Percentiles rank a stretch among this genome's conserved stretches.
Conservation (phyloP, 2,888 invertebrate species). For the Drosophila hamatofila region DNA sequence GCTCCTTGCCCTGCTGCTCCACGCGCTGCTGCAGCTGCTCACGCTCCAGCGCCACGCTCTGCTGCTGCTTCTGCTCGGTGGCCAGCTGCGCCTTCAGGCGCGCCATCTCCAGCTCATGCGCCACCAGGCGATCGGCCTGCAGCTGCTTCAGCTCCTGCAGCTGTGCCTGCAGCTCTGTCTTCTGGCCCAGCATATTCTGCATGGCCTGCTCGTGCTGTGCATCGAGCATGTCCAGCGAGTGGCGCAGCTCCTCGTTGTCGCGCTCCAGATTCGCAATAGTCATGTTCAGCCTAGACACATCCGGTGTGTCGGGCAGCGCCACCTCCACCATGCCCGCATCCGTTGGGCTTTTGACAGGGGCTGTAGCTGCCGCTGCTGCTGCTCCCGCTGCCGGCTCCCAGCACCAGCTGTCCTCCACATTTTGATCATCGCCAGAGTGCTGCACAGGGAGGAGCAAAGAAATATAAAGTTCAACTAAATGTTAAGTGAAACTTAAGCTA, state of each 20-base stretch:
- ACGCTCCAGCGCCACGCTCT: slow-evolving; percentile 53
- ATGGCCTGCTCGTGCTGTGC: slow-evolving; percentile 90
- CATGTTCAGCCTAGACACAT: slow-evolving; percentile 79
- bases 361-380: slow-evolving; percentile 29
- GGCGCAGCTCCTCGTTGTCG: slow-evolving; percentile 86
- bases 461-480: not conserved
- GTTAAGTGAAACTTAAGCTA: not conserved
- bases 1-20: slow-evolving; percentile 72
- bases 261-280: slow-evolving; percentile 85
- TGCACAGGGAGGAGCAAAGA: slow-evolving; percentile 26
- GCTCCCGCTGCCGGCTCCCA: slow-evolving; percentile 83
- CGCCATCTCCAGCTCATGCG: slow-evolving; percentile 71
- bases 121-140: slow-evolving; percentile 71
- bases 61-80: slow-evolving; percentile 51
- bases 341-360: not conserved
- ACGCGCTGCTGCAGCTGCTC: slow-evolving; percentile 66
- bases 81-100: slow-evolving; percentile 63
- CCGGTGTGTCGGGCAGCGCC: slow-evolving; percentile 32
- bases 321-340: slow-evolving; percentile 54
- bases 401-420: slow-evolving; percentile 85
- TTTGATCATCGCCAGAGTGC: slow-evolving; percentile 68
- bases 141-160: slow-evolving; percentile 85
- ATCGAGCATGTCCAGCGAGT: slow-evolving; percentile 90
- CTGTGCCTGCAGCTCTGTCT: slow-evolving; percentile 87
- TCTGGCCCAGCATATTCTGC: slow-evolving; percentile 87